Evolutionary conservation across 1,140 invertebrate genomes (phyloP).

Genomic region (Grapholita molesta): DNA sequence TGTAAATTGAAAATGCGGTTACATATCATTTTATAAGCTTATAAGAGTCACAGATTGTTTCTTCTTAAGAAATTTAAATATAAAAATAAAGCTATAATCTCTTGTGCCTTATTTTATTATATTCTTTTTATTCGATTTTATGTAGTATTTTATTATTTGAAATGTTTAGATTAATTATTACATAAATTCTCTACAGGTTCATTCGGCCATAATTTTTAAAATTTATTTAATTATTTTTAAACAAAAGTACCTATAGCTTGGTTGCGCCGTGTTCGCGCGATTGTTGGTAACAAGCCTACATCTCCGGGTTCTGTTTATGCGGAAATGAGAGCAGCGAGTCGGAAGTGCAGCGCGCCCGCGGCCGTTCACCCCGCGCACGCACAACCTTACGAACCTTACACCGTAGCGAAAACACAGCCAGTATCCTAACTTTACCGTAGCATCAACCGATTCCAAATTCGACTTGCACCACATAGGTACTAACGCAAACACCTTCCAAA

Average conservation of each 20-base stretch:
- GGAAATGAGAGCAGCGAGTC: constrained; percentile 74
- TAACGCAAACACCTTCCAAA: too few relatives aligned
- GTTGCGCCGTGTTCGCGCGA: neutral
- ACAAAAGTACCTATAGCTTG: neutral
- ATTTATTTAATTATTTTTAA: constrained; percentile 21
- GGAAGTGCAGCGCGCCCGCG: constrained; percentile 67
- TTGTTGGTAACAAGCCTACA: constrained; percentile 41
- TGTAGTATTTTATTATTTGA: too few relatives aligned
- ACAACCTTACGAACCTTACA: neutral
- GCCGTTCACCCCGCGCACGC: constrained; percentile 52
- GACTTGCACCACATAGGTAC: too few relatives aligned
- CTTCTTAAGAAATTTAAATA: too few relatives aligned
- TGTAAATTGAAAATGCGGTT: too few relatives aligned
- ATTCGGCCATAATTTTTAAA: neutral
- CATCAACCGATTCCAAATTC: neutral
- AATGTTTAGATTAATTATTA: too few relatives aligned
- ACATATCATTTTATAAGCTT: too few relatives aligned
- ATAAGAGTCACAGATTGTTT: too few relatives aligned
- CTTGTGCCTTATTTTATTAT: too few relatives aligned
- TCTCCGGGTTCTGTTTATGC: constrained; percentile 68
- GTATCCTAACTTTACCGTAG: neutral
- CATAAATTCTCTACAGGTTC: too few relatives aligned
- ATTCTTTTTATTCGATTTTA: too few relatives aligned
- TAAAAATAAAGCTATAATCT: too few relatives aligned
- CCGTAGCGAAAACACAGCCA: neutral